These are phyloP conservation scores for Pseudorhombus dupliciocellatus DNA, from an alignment of 2,113 vertebrate genomes.

Conservation along the genomic window DNA sequence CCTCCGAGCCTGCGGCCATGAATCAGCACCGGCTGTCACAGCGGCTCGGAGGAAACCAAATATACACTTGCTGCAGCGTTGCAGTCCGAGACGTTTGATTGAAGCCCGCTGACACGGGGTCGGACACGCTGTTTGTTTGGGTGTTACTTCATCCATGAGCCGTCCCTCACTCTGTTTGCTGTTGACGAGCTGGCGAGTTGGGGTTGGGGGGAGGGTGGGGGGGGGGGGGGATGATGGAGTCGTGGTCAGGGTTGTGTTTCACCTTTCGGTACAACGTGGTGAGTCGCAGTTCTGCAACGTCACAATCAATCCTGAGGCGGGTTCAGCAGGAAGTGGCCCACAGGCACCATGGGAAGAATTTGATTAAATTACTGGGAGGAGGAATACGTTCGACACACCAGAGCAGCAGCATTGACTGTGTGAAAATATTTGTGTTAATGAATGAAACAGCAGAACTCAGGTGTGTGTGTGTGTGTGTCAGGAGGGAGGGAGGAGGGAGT, in stretches of 20 bases:
- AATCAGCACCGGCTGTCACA: slow-evolving; percentile 40
- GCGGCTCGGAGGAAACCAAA: slow-evolving; percentile 61
- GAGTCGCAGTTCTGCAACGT: slow-evolving; percentile 12
- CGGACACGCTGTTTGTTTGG: slow-evolving; percentile 50
- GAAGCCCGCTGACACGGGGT: slow-evolving; percentile 46
- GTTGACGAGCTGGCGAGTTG: too few relatives aligned
- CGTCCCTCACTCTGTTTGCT: slow-evolving; percentile 26
- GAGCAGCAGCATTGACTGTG: not conserved
- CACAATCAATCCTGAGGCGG: slow-evolving; percentile 1
- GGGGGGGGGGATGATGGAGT: slow-evolving; percentile 19
- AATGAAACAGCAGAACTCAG: not conserved
- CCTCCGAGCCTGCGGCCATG: slow-evolving; percentile 38
- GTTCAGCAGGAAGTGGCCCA: not conserved
- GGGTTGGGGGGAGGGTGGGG: too few relatives aligned
- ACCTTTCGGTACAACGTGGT: not conserved
- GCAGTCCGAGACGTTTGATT: slow-evolving; percentile 21
- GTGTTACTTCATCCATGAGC: slow-evolving; percentile 39
- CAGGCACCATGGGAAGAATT: not conserved
- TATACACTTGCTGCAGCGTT: slow-evolving; percentile 41
- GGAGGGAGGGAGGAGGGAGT: too few relatives aligned
- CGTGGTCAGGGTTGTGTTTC: slow-evolving; percentile 12
- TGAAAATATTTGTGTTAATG: not conserved
- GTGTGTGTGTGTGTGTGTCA: too few relatives aligned
- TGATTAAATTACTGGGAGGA: not conserved
- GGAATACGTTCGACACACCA: not conserved